Conservation (phyloP, 2,888 invertebrate genomes). For the Trissolcus japonicus region DNA sequence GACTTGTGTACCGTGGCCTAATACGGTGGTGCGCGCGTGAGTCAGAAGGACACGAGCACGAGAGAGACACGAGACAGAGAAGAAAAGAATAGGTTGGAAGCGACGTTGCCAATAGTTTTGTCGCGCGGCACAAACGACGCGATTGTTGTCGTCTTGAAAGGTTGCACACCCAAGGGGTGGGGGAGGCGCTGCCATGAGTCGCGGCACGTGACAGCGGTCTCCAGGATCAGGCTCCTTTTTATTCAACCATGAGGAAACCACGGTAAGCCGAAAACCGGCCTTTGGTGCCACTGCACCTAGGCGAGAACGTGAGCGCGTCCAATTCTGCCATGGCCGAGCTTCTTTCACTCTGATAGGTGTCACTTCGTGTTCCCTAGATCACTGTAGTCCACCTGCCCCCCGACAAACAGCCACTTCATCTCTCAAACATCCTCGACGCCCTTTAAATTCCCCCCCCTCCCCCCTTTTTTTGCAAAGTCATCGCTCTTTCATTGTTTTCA, state of each 20-base stretch:
- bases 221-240: constrained; percentile 1
- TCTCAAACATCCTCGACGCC: too few relatives aligned
- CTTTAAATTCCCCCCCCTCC: too few relatives aligned
- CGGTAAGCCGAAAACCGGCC: constrained; percentile 24
- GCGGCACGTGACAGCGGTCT: constrained; percentile 33
- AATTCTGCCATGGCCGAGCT: neutral
- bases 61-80: constrained; percentile 9
- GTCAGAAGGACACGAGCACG: constrained; percentile 22
- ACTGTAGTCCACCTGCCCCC: too few relatives aligned
- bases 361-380: too few relatives aligned
- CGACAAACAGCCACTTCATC: too few relatives aligned
- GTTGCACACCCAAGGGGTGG: constrained; percentile 9
- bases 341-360: neutral
- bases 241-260: constrained; percentile 35
- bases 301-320: constrained; percentile 2
- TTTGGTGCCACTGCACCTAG: neutral
- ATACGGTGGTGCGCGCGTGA: constrained; percentile 45
- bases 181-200: constrained; percentile 37
- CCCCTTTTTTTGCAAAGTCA: too few relatives aligned
- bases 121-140: constrained; percentile 25
- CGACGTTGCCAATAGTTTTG: constrained; percentile 39
- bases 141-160: constrained; percentile 19
- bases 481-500: too few relatives aligned
- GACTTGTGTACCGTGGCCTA: constrained; percentile 43
- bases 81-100: constrained; percentile 28